Conservation (phyloP, 2,113 vertebrate genomes). For the Vidua macroura region DNA sequence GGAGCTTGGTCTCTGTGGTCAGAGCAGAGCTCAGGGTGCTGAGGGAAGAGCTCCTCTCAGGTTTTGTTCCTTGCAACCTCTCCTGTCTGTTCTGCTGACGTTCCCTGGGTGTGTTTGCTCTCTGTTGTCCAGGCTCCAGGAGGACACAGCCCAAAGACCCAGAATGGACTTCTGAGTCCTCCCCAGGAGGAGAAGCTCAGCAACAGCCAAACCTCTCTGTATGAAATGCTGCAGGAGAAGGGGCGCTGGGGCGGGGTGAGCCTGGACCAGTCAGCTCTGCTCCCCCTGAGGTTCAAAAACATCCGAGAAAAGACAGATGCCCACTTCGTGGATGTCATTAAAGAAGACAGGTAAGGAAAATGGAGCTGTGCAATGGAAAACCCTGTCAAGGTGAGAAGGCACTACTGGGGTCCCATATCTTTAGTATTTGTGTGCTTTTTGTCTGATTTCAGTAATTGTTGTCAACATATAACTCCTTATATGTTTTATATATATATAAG, state of each 20-base stretch:
- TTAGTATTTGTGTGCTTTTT: not conserved
- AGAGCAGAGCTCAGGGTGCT: not conserved
- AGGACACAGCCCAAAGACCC: slow-evolving; percentile 80
- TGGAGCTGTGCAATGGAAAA: not conserved
- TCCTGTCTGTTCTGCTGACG: not conserved
- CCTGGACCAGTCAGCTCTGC: slow-evolving; percentile 91
- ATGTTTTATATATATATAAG: not conserved
- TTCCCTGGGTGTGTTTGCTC: not conserved
- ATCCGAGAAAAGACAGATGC: slow-evolving; percentile 94
- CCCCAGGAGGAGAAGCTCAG: slow-evolving; percentile 84
- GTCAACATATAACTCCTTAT: rapidly evolving
- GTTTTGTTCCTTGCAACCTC: not conserved
- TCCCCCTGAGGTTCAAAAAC: slow-evolving; percentile 90
- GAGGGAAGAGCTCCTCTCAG: not conserved
- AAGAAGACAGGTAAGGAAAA: slow-evolving; percentile 89
- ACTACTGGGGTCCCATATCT: not conserved
- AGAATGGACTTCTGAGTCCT: slow-evolving; percentile 90
- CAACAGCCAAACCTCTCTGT: slow-evolving; percentile 93
- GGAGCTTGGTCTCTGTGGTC: not conserved
- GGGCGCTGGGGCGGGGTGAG: slow-evolving; percentile 77
- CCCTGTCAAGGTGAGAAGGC: not conserved
- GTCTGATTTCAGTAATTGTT: not conserved
- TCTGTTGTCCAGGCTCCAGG: slow-evolving; percentile 64
- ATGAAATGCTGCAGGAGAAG: slow-evolving; percentile 94
- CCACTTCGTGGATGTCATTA: slow-evolving; percentile 98